These are phyloP conservation scores for Strigamia maritima DNA, from an alignment of 2,888 invertebrate genomes.

Conservation along the genomic window DNA sequence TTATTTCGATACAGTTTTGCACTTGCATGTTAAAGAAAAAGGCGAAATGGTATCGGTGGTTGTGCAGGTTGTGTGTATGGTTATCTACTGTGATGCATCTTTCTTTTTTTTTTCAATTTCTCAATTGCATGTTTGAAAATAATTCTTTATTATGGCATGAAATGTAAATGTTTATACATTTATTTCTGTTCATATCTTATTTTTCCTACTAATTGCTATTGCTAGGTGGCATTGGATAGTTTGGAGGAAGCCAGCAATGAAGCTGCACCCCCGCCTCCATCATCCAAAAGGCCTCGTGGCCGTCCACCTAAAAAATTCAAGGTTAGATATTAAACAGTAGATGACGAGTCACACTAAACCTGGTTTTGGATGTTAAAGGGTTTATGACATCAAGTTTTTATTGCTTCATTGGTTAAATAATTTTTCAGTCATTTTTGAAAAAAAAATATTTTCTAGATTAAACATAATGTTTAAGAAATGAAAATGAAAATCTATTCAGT, in stretches of 20 bases:
- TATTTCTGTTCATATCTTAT: not conserved
- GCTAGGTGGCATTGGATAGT: conserved; percentile 35
- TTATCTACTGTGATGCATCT: not conserved
- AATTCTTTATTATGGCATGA: not conserved
- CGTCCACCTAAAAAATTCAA: conserved; percentile 36
- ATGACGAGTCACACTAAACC: conserved; percentile 2
- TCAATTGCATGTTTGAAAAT: not conserved
- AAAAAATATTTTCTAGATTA: too few relatives aligned
- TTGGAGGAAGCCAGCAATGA: conserved; percentile 34
- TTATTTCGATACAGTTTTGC: too few relatives aligned
- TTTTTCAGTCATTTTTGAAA: too few relatives aligned
- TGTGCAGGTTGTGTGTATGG: not conserved
- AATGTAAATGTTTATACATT: not conserved
- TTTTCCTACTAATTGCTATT: conserved; percentile 20
- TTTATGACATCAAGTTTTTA: too few relatives aligned
- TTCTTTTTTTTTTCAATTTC: too few relatives aligned
- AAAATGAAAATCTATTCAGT: too few relatives aligned
- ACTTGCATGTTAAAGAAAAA: too few relatives aligned
- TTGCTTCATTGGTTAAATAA: too few relatives aligned
- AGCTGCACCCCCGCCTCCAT: conserved; percentile 14
- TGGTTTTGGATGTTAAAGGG: too few relatives aligned
- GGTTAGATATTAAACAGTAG: conserved; percentile 29
- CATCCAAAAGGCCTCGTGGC: conserved; percentile 35
- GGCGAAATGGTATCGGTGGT: not conserved
- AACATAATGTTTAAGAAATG: too few relatives aligned